Base-by-base conservation (phyloP, 2,797 vertebrate genomes). In the Crocidura indochinensis region DNA sequence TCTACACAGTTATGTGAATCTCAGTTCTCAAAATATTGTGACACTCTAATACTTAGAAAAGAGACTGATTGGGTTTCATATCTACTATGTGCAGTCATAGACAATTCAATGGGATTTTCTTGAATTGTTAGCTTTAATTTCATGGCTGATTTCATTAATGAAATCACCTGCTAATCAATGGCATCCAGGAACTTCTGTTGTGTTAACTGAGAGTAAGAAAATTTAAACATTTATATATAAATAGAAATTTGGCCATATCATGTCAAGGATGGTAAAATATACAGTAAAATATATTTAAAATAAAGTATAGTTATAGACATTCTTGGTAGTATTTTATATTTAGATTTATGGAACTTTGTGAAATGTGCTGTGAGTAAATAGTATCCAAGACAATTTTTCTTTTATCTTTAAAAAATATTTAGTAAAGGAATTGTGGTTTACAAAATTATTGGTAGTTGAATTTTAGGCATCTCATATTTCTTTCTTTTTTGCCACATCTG, bases 11-110 rank as follows among this genome's bases (percentile, higher is more conserved):
- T 86, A 62, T 17, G 38, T 87, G 69, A 93, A 49, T 69, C 15
- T 76, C 9, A 38, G 17, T 68, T 90, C 77, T 86, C 62, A 71
- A 94, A 94, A 83, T 92, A 85, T 47, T 87, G 8, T 87, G 89
- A 84, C 27, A 88, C 10, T 74, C 31, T 38, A 2, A 53, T 47
- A 68, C 26, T 12, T 31, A 53, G 56, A 69, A 86, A 38, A 67
- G 65, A 78, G 80, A 71, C 4, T 56, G 56, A 77, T 22, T 81
- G 46, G 67, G 38, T 88, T 46, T 89, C 72, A 93, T 53, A 71
- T 80, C 14, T 86, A 19, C 17, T 44, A 14, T 20, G 26, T 71
- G 46, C 2, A 24, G 53, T 20, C 20, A 19, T 29, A 82, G 29
- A 24, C 72, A 49, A 29, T 72, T 69, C 51, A n/a, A 1, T 8